Base-by-base conservation (phyloP, 2,888 invertebrate species). In the Slavum lentiscoides region DNA sequence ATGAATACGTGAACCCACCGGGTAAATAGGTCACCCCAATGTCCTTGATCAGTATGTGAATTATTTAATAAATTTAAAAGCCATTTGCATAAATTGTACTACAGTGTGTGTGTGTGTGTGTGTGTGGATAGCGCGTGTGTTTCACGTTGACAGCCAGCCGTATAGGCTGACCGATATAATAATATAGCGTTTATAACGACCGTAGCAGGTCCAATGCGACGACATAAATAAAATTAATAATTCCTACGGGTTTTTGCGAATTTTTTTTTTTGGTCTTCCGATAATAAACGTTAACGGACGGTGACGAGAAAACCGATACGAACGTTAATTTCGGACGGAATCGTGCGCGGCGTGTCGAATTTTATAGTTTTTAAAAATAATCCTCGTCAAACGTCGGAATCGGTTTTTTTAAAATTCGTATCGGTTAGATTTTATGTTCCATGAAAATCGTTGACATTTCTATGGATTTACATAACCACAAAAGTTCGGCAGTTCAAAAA, bases 401-500 rank as follows among this genome's bases (percentile, higher is more conserved):
- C 58, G 9, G 17, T 21, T 72, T 62, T 77, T 43, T 77, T 53
- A 19, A 77, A 77, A 70, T 61, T 70, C 77, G 77, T 70, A 70
- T 77, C 77, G n/a, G 17, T 62, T 37, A 8, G 1, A 7, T 72
- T 80, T 80, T 72, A 43, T 8, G 30, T 58, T 80, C 80, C 80
- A 80, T 80, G 80, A 66, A 23, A 62, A n/a, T 72, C 17, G 39
- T 64, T 55, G n/a, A 58, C 53, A 66, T 64, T 80, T 64, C 70
- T 72, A 80, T 80, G 80, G 80, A 72, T 72, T 80, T 64, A 64
- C 70, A 72, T 80, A 80, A 80, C 80, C 80, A 72, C 64, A 80
- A 80, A 72, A 64, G 64, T 66, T 72, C 80, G 80, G 80, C 72
- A 64, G 72, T 72, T 80, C 80, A 66, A 80, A 80, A 80, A 72